phyloP scores from a whole-genome alignment of 2,888 invertebrate genomes.

The Dugesia japonica region DNA sequence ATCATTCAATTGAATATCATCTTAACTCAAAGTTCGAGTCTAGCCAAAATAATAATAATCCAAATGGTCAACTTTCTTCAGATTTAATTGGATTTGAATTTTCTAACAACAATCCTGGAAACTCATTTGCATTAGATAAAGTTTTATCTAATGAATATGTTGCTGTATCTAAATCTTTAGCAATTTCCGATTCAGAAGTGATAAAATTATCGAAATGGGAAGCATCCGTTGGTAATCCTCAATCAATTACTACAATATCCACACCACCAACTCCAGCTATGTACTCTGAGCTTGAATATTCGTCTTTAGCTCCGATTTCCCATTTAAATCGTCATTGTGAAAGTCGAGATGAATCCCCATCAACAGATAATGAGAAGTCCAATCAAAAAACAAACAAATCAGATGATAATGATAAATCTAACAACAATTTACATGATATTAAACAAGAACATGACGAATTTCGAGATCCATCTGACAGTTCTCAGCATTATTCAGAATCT shows the following conservation, averaged over 20 bases:
- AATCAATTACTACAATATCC: background rate
- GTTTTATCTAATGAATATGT: constrained; percentile 7
- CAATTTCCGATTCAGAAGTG: background rate
- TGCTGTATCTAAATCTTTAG: background rate
- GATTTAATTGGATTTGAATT: background rate
- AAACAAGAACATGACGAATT: constrained; percentile 11
- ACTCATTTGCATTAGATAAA: constrained; percentile 3
- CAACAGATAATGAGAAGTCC: background rate
- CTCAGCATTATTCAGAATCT: constrained; percentile 6
- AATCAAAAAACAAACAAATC: background rate
- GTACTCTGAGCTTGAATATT: constrained; percentile 9
- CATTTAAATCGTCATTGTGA: constrained; percentile 2
- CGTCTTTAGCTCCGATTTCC: background rate
- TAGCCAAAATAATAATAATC: background rate
- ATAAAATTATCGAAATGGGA: background rate
- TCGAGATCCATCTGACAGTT: background rate
- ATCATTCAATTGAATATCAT: constrained; percentile 5
- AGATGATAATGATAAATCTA: background rate
- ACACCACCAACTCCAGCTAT: background rate
- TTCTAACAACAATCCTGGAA: background rate
- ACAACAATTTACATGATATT: background rate
- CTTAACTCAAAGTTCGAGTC: background rate
- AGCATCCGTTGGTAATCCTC: background rate
- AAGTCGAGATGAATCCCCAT: background rate
- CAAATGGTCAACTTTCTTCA: background rate